Base-by-base conservation (phyloP, 2,888 invertebrate species). In the Rosalia funebris region DNA sequence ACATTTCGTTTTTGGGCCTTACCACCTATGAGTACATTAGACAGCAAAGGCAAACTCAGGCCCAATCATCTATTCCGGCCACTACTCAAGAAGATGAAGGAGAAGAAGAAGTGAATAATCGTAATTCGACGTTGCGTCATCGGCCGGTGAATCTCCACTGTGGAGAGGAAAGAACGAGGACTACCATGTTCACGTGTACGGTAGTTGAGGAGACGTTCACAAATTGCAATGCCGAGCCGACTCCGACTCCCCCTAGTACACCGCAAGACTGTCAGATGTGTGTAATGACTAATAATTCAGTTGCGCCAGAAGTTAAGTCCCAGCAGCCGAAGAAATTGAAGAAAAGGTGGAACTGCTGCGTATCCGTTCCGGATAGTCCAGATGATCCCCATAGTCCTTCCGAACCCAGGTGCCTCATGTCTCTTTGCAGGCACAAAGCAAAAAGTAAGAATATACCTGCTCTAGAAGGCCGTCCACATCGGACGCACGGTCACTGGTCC, bases 21-120 rank as follows among this genome's bases (percentile, higher is more conserved):
- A 94, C 95, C 14, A 96, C 95, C 0, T 96, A 95, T 82, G 95
- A 95, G 77, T 95, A 95, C 81, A 92, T 95, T 54, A 82, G 88
- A 1, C 81, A 81, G 62, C 81, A 82, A 66, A 82, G 86, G 0
- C 84, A 84, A 71, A 80, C 76, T 62, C 78, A 75, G 57, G 69
- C 73, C 32, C 71, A 75, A 37, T 57, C 63, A 16, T 62, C 66
- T 5, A 41, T 61, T n/a, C 68, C 56, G 10, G 42, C 16, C n/a
- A 2, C 57, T 0, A 50, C 58, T 16, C 54, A 57, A 71, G 61
- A 66, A 62, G 57, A 65, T 11, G 55, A 65, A 20, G 57, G 59
- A 36, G 65, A 71, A 77, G 56, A 46, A 37, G 37, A 56, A 7
- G 77, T 81, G 81, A 57, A 74, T 12, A 56, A 45, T 34, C 32